A percentile compares a stretch with the other conserved stretches of the same genome.
phyloP scores from a whole-genome alignment of 2,113 vertebrate genomes.

The Tonatia bakeri region DNA sequence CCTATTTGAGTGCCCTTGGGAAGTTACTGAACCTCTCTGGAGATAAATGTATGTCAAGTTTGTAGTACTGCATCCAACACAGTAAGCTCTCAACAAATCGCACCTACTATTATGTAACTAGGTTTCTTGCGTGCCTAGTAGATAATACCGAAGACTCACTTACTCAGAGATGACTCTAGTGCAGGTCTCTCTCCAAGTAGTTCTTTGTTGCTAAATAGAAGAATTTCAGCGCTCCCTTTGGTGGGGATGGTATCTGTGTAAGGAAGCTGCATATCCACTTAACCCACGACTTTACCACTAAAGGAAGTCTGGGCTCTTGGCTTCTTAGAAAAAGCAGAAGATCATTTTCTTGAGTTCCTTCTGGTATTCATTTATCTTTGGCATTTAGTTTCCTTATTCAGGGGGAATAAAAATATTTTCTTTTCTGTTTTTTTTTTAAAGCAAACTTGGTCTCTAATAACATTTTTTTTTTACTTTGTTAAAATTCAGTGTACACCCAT shows the following conservation, averaged over 20 bases:
- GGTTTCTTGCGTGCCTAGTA: neutral
- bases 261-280: neutral
- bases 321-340: constrained; percentile 31
- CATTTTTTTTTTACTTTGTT: neutral
- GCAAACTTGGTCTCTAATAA: neutral
- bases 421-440: neutral
- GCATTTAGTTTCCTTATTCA: neutral
- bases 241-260: neutral
- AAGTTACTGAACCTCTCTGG: neutral
- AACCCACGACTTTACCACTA: neutral
- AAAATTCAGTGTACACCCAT: neutral
- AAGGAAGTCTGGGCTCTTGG: neutral
- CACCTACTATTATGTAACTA: neutral
- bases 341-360: neutral
- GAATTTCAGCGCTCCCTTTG: neutral
- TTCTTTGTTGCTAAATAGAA: neutral
- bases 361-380: neutral
- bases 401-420: neutral
- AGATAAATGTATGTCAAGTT: neutral
- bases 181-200: neutral
- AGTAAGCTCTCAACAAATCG: neutral
- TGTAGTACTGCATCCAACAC: neutral
- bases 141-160: neutral
- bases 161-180: neutral
- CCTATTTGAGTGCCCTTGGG: neutral